Conservation (phyloP, 2,888 invertebrate genomes). For the Zygogramma bicolorata region DNA sequence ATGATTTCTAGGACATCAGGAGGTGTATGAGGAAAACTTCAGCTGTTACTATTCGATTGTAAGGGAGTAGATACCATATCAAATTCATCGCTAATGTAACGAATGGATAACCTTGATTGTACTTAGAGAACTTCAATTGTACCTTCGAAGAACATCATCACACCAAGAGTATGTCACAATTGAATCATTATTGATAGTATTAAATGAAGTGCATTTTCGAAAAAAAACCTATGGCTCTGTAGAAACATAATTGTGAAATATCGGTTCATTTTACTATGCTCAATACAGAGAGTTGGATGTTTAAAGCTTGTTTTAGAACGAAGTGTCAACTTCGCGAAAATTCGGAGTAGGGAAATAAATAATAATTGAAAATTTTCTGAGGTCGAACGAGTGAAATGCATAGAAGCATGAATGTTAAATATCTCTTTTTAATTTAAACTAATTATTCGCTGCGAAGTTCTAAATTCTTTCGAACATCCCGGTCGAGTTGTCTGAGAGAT, state of each 20-base stretch:
- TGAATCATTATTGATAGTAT: too few species aligned
- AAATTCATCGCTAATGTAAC: too few species aligned
- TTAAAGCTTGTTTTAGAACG: neutral
- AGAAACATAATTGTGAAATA: neutral
- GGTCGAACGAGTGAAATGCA: slow-evolving; percentile 23
- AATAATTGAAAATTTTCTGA: slow-evolving; percentile 29
- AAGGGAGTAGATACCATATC: too few species aligned
- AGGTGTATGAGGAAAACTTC: too few species aligned
- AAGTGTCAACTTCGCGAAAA: slow-evolving; percentile 17
- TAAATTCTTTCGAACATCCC: slow-evolving; percentile 10
- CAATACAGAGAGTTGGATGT: neutral
- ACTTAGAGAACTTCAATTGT: too few species aligned
- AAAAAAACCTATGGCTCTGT: too few species aligned
- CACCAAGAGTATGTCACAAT: too few species aligned
- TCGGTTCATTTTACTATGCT: neutral
- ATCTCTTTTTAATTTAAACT: slow-evolving; percentile 37
- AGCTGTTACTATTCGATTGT: too few species aligned
- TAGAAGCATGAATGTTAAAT: slow-evolving; percentile 29
- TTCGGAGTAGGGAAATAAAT: slow-evolving; percentile 26
- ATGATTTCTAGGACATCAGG: too few species aligned
- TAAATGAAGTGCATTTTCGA: too few species aligned
- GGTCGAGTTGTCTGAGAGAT: slow-evolving; percentile 1
- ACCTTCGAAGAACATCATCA: too few species aligned
- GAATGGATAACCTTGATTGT: too few species aligned
- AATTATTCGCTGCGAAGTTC: slow-evolving; percentile 28